Percentiles rank a stretch among this genome's conserved stretches.
Evolutionary conservation across 1,140 invertebrate genomes (phyloP).

Genomic region (Leptinotarsa lineolata): DNA sequence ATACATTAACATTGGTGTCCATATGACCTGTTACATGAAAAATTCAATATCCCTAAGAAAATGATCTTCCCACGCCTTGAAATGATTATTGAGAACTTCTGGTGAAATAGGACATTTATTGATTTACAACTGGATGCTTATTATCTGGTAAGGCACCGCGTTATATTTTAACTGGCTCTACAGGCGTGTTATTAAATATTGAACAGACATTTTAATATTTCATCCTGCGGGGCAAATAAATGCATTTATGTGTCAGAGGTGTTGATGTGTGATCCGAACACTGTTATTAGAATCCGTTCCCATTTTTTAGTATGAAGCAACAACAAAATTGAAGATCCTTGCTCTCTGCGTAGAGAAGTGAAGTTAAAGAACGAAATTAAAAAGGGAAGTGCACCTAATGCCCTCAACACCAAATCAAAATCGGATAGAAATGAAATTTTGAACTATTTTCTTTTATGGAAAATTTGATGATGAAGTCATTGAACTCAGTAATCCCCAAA

Average conservation of each 20-base stretch:
- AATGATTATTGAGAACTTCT: conserved; percentile 41
- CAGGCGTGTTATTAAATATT: conserved; percentile 52
- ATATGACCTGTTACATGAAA: not conserved
- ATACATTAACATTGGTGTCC: not conserved
- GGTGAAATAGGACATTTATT: conserved; percentile 38
- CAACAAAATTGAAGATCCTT: not conserved
- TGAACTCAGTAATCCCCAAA: too few species aligned
- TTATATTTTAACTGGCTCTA: conserved; percentile 47
- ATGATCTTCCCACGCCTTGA: not conserved
- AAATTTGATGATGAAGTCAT: too few species aligned
- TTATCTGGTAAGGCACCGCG: conserved; percentile 52
- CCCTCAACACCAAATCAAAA: too few species aligned
- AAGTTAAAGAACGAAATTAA: too few species aligned
- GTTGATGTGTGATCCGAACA: conserved; percentile 48
- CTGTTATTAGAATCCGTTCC: conserved; percentile 42
- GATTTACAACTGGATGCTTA: conserved; percentile 52
- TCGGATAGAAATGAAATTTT: too few species aligned
- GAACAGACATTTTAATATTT: conserved; percentile 52
- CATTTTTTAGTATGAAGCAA: conserved; percentile 16
- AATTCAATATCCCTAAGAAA: not conserved
- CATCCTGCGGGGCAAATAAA: conserved; percentile 42
- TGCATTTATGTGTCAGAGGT: conserved; percentile 46
- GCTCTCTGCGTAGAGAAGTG: too few species aligned
- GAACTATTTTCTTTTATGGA: too few species aligned
- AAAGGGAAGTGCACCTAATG: too few species aligned